These are phyloP conservation scores for Brachypalpus laphriformis DNA, from an alignment of 2,888 invertebrate genomes.

Conservation along the genomic window DNA sequence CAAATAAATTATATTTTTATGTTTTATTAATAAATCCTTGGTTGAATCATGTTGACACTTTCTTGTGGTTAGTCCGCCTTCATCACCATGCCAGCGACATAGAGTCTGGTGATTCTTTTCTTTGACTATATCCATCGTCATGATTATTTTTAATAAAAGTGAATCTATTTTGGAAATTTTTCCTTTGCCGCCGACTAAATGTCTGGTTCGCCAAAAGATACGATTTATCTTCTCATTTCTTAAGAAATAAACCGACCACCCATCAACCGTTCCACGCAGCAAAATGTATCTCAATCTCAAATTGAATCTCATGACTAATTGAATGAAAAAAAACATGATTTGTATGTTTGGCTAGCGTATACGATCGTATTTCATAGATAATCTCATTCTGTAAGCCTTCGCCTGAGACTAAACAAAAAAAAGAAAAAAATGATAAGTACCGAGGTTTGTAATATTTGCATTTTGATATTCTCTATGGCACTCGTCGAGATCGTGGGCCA, in stretches of 20 bases:
- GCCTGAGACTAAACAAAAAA: background rate
- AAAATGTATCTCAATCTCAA: background rate
- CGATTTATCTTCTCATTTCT: background rate
- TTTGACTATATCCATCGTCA: background rate
- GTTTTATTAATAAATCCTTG: background rate
- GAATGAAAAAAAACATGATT: background rate
- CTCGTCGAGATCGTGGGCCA: conserved; percentile 16
- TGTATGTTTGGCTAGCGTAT: no score
- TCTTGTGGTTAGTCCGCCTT: background rate
- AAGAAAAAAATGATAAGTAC: background rate
- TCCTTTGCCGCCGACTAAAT: conserved; percentile 15
- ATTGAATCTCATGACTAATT: background rate
- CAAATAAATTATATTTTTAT: conserved; percentile 1
- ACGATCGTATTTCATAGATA: conserved; percentile 24
- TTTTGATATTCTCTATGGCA: conserved; percentile 3
- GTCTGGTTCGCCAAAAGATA: conserved; percentile 20
- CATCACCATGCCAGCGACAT: conserved; percentile 5
- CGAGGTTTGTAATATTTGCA: background rate
- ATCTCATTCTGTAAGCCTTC: background rate
- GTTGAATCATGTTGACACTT: background rate
- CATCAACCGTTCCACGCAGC: background rate
- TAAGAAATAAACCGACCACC: background rate
- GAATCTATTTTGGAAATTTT: conserved; percentile 1
- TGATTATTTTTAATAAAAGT: conserved; percentile 32
- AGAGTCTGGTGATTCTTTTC: background rate